Evolutionary conservation across 2,888 invertebrate genomes (phyloP).

Genomic region (Pyrocoelia pectoralis): DNA sequence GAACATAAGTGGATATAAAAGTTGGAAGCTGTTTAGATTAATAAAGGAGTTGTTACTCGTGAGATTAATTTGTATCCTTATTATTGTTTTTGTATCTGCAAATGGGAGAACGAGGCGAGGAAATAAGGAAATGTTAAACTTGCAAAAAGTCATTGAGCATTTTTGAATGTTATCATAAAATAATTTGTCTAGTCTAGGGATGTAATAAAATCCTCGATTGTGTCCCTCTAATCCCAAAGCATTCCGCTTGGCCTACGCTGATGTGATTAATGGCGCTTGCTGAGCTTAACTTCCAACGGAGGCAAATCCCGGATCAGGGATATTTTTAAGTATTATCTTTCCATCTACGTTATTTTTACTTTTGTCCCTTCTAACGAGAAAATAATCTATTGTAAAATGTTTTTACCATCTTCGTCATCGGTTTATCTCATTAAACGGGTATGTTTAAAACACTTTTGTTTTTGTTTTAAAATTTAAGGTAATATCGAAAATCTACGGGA

Average conservation of each 20-base stretch:
- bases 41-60: too few species aligned
- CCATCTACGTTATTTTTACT: slow-evolving; percentile 41
- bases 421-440: slow-evolving; percentile 8
- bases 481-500: neutral
- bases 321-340: slow-evolving; percentile 43
- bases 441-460: neutral
- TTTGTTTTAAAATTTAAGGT: too few species aligned
- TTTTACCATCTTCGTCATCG: slow-evolving; percentile 18
- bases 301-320: slow-evolving; percentile 40
- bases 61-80: too few species aligned
- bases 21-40: too few species aligned
- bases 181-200: slow-evolving; percentile 49
- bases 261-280: slow-evolving; percentile 52
- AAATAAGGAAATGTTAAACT: slow-evolving; percentile 15
- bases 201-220: slow-evolving; percentile 51
- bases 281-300: slow-evolving; percentile 49
- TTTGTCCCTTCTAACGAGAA: slow-evolving; percentile 38
- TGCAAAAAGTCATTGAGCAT: slow-evolving; percentile 20
- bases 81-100: too few species aligned
- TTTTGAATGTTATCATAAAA: slow-evolving; percentile 41
- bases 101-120: too few species aligned
- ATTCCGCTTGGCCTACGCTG: slow-evolving; percentile 46
- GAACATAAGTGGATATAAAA: too few species aligned
- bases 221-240: slow-evolving; percentile 49
- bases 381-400: slow-evolving; percentile 35